phyloP scores from a whole-genome alignment of 2,888 invertebrate species.

The Lasioglossum pauxillum region DNA sequence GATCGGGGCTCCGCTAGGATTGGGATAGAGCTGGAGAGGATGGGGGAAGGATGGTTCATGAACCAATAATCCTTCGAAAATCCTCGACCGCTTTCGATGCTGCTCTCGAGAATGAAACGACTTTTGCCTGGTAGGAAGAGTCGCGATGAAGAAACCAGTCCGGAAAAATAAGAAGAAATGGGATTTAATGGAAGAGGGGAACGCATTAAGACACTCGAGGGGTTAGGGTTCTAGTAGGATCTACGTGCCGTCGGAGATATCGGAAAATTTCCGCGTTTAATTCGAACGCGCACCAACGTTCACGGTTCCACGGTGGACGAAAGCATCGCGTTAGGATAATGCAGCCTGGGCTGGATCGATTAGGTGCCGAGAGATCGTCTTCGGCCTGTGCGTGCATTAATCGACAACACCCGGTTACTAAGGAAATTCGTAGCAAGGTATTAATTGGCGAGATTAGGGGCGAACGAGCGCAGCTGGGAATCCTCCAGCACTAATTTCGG shows the following conservation, averaged over 20 bases:
- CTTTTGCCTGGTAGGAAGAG: conserved; percentile 12
- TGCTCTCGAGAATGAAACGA: conserved; percentile 55
- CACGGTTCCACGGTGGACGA: conserved; percentile 21
- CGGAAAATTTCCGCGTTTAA: conserved; percentile 41
- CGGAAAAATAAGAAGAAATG: conserved; percentile 35
- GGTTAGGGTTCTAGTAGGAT: background rate
- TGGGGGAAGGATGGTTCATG: conserved; percentile 37
- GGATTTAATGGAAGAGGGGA: conserved; percentile 50
- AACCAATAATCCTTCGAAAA: conserved; percentile 71
- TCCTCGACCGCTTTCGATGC: conserved; percentile 51
- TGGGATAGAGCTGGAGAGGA: background rate
- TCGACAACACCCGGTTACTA: background rate
- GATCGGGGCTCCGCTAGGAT: conserved; percentile 17
- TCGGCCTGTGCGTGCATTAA: conserved; percentile 6
- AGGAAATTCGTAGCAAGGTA: conserved; percentile 11
- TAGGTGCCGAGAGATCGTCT: background rate
- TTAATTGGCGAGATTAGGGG: conserved; percentile 5
- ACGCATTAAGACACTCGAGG: conserved; percentile 26
- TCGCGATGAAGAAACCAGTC: conserved; percentile 6
- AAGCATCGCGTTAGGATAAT: background rate
- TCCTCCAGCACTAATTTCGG: background rate
- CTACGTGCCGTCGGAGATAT: conserved; percentile 26
- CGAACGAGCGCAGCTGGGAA: background rate
- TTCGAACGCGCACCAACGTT: conserved; percentile 21
- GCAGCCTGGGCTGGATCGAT: background rate